phyloP scores from a whole-genome alignment of 2,797 vertebrate species.

The Molossus alvarezi region DNA sequence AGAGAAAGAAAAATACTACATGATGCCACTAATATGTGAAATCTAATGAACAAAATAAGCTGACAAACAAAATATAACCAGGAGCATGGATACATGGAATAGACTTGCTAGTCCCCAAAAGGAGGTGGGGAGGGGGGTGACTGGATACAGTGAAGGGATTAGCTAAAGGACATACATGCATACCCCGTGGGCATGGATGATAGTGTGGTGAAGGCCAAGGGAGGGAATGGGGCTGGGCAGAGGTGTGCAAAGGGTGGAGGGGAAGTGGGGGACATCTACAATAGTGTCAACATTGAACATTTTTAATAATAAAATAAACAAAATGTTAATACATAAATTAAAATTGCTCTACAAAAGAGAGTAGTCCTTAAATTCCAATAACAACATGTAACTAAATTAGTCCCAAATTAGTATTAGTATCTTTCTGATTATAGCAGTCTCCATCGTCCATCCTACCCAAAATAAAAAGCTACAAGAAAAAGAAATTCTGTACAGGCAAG shows the following conservation, averaged over 20 bases:
- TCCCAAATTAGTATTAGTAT: conserved; percentile 1
- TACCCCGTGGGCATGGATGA: not conserved
- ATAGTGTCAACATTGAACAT: not conserved
- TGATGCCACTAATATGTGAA: not conserved
- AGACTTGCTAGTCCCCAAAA: not conserved
- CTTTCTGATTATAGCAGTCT: conserved; percentile 40
- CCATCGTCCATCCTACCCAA: not conserved
- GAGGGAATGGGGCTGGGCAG: not conserved
- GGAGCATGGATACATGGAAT: not conserved
- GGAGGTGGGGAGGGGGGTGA: not conserved
- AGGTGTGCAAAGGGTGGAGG: not conserved
- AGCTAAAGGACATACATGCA: not conserved
- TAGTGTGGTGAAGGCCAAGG: not conserved
- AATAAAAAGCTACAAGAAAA: conserved; percentile 23
- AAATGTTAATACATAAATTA: not conserved
- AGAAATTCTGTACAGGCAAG: conserved; percentile 71
- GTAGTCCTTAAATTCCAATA: conserved; percentile 11
- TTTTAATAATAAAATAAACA: not conserved
- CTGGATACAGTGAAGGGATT: not conserved
- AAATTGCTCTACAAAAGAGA: not conserved
- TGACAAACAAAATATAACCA: not conserved
- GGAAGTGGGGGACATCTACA: not conserved
- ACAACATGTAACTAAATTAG: not conserved
- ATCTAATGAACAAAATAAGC: not conserved
- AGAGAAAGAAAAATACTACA: not conserved